Evolutionary conservation across 2,888 invertebrate genomes (phyloP), one percentile per base, ranked within the genome.

Genomic region (Melanostoma scalare): DNA sequence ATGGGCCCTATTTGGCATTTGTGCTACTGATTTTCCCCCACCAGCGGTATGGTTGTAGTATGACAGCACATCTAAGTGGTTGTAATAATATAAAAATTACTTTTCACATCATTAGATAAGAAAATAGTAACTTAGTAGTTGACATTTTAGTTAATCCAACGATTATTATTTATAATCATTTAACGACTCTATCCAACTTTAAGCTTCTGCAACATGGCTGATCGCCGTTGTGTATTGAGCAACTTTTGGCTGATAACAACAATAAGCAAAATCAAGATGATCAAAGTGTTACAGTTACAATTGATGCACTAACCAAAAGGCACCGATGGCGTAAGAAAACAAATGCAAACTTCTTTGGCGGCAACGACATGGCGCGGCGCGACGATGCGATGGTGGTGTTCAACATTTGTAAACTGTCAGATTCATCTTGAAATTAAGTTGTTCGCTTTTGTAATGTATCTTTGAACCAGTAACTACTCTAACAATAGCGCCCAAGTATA

Each of bases 381-480:
- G n/a, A 46, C 44, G 31, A 10, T 31, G 55, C 10, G 35, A 6
- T 40, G 65, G 38, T 69, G 67, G 67, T 80, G 84, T 80, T 85
- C 71, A 85, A 76, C 85, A 85, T 85, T 85, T 80, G 85, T 85
- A 80, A 85, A 80, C 80, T 85, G 85, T 85, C 85, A 85, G 85
- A 85, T 85, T 85, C 85, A 85, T 85, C 85, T 85, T 85, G 85
- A 85, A 80, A 85, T 85, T 85, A 85, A 85, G 85, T 85, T 85
- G 85, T 85, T 80, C 75, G 85, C 85, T 80, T 68, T 85, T 85
- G 85, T 85, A 80, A 80, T 85, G 80, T 56, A 84, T 75, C 79
- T 82, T 78, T 78, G 55, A 78, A 69, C 58, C 73, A 68, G 78
- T 71, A 36, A 20, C 20, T 6, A 56, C 73, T 40, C 63, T 52